These are phyloP conservation scores for Drosophila subsilvestris DNA, from an alignment of 2,888 invertebrate genomes.

Conservation along the genomic window DNA sequence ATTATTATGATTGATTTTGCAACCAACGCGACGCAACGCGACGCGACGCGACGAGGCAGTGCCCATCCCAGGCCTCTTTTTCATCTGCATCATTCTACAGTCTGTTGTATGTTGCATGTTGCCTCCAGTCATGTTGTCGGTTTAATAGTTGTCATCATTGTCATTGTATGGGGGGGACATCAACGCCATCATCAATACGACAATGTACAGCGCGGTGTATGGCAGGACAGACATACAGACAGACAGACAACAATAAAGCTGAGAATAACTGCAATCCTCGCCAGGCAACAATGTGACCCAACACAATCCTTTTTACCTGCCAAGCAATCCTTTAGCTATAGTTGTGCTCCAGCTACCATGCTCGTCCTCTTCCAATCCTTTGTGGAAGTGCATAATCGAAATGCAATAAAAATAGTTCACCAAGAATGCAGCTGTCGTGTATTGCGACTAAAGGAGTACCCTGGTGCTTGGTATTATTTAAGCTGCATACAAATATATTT, in stretches of 20 bases:
- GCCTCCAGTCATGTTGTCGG: conserved; percentile 17
- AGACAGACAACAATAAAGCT: conserved; percentile 21
- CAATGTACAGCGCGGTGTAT: conserved; percentile 48
- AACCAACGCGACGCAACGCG: too few relatives aligned
- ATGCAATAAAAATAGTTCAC: conserved; percentile 53
- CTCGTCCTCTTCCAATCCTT: not conserved
- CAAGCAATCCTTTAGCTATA: not conserved
- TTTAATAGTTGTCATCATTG: conserved; percentile 40
- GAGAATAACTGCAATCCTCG: conserved; percentile 30
- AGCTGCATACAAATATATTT: not conserved
- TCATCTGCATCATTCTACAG: not conserved
- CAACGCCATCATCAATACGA: conserved; percentile 34
- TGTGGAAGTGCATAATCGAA: conserved; percentile 53
- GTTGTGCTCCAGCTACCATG: not conserved
- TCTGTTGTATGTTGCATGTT: not conserved
- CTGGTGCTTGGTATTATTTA: not conserved
- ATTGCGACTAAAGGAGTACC: not conserved
- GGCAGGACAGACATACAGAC: conserved; percentile 14
- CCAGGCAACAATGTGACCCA: conserved; percentile 32
- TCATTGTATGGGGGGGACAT: conserved; percentile 8
- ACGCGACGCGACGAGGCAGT: too few relatives aligned
- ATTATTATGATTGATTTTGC: conserved; percentile 50
- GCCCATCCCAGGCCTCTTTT: not conserved
- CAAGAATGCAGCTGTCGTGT: not conserved
- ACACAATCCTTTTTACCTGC: conserved; percentile 11